Evolutionary conservation across 2,113 vertebrate species (phyloP).

Genomic region (Dasypus novemcinctus): DNA sequence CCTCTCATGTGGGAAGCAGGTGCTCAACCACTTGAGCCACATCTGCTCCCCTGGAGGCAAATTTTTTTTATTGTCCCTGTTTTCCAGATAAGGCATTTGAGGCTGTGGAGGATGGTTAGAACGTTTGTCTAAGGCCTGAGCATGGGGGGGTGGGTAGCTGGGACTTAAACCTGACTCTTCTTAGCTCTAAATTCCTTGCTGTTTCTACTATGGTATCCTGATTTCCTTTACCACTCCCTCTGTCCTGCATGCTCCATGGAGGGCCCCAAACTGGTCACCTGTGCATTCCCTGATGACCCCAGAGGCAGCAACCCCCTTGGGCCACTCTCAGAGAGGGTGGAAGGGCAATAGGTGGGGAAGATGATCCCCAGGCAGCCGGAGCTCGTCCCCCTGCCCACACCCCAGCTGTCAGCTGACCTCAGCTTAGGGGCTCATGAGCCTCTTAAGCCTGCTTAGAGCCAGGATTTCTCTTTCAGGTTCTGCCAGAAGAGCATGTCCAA

Average conservation of each 20-base stretch:
- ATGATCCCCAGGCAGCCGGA: background rate
- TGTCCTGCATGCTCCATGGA: background rate
- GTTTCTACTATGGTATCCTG: background rate
- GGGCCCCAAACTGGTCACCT: background rate
- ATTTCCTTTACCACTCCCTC: background rate
- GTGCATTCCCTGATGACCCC: background rate
- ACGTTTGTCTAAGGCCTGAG: background rate
- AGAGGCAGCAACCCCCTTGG: background rate
- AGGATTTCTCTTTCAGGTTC: constrained; percentile 50
- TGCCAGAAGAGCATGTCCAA: constrained; percentile 35
- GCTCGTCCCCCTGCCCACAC: background rate
- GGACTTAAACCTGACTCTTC: background rate
- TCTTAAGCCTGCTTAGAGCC: constrained; percentile 72
- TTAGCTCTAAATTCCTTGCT: background rate
- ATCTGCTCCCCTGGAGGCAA: background rate
- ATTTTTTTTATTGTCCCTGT: background rate
- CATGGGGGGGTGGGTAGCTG: background rate
- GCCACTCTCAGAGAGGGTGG: background rate
- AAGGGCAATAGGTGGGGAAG: background rate
- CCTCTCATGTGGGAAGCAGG: no score
- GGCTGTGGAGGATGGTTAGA: background rate
- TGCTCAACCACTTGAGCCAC: no score
- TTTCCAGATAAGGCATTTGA: background rate
- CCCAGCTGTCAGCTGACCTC: constrained; percentile 56
- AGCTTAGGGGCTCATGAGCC: constrained; percentile 66